A percentile compares a stretch with the other conserved stretches of the same genome.
phyloP scores from a whole-genome alignment of 2,888 invertebrate genomes.

The Caenorhabditis wallacei region DNA sequence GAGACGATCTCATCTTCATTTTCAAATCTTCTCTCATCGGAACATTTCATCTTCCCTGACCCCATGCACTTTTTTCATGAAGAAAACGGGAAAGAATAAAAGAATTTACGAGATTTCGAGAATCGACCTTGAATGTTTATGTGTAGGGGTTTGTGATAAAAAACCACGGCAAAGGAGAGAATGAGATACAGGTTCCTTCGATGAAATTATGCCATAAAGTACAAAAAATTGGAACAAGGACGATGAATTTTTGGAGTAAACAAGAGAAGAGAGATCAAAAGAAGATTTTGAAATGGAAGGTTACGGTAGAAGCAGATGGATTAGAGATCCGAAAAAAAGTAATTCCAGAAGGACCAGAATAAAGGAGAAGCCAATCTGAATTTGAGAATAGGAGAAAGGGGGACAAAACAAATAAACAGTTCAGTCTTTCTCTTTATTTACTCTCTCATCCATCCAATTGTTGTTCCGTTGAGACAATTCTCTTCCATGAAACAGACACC shows the following conservation, averaged over 20 bases:
- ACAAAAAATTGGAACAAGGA: conserved; percentile 24
- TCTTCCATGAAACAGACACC: no score
- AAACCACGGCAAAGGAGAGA: conserved; percentile 7
- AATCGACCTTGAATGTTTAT: conserved; percentile 7
- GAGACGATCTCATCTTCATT: no score
- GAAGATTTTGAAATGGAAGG: background rate
- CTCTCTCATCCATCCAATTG: conserved; percentile 7
- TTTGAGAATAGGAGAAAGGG: background rate
- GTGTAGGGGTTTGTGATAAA: background rate
- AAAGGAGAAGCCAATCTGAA: conserved; percentile 27
- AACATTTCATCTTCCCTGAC: no score
- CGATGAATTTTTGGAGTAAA: background rate
- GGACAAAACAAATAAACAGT: conserved; percentile 42
- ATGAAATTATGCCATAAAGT: conserved; percentile 15
- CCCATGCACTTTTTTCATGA: no score
- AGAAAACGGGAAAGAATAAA: background rate
- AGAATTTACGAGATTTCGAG: background rate
- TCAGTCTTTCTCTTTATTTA: conserved; percentile 12
- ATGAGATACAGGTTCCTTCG: background rate
- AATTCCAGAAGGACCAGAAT: conserved; percentile 14
- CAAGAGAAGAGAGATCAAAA: background rate
- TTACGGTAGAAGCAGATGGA: background rate
- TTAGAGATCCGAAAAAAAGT: background rate
- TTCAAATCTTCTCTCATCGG: no score
- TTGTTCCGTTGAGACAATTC: conserved; percentile 29